Conservation (phyloP, 2,797 vertebrate species). For the Staurois parvus region DNA sequence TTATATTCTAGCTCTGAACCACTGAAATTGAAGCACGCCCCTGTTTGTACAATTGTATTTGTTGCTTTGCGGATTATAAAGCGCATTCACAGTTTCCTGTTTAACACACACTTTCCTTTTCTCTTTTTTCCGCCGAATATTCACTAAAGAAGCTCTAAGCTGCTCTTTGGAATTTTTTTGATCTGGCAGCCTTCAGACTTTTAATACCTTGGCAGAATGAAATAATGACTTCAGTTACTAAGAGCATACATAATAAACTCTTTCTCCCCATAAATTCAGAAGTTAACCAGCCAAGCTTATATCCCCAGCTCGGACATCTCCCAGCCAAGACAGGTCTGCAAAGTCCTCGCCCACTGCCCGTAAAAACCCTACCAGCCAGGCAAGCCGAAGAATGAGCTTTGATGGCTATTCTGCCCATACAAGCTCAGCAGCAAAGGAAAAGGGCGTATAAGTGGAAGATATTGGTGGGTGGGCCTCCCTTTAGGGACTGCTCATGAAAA, state of each 20-base stretch:
- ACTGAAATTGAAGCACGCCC: neutral
- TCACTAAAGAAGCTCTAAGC: conserved; percentile 39
- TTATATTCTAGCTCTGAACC: neutral
- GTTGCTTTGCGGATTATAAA: neutral
- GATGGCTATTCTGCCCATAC: conserved; percentile 43
- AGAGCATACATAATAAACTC: conserved; percentile 60
- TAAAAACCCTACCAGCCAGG: conserved; percentile 45
- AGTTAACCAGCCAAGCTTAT: conserved; percentile 41
- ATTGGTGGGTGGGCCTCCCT: conserved; percentile 50
- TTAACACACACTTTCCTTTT: conserved; percentile 3
- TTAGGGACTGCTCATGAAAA: conserved; percentile 5
- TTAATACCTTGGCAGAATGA: conserved; percentile 54
- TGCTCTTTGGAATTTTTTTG: conserved; percentile 45
- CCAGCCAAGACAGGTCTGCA: conserved; percentile 55
- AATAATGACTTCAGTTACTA: conserved; percentile 60
- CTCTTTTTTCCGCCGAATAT: conserved; percentile 1
- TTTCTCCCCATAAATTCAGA: conserved; percentile 55
- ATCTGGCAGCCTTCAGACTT: conserved; percentile 44
- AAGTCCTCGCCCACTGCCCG: conserved; percentile 38
- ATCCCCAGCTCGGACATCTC: conserved; percentile 52
- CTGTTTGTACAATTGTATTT: neutral
- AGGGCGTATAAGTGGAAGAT: conserved; percentile 13
- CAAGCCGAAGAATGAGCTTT: neutral
- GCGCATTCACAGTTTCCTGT: neutral
- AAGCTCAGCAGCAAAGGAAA: conserved; percentile 18